Evolutionary conservation across 1,140 invertebrate genomes (phyloP), one percentile per base, ranked within the genome.

Genomic region (Dinoponera quadriceps): DNA sequence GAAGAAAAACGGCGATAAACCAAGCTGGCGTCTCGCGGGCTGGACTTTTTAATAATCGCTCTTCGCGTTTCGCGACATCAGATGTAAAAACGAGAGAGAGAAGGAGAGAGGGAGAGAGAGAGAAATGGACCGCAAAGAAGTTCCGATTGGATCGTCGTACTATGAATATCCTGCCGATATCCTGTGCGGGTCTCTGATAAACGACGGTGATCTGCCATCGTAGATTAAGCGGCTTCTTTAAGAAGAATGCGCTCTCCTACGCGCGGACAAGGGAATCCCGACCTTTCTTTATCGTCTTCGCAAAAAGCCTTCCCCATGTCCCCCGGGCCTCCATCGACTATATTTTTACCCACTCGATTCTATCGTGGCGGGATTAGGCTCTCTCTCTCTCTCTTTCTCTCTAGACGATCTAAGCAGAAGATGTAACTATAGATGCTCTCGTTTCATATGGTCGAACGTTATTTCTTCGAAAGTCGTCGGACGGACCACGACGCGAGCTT

Each of bases 221-320:
- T 27, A 38, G 62, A 66, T 66, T 38, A 51, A 66, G 27, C 62
- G 57, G 27, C 74, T 20, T 27, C 54, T 54, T 68, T 77, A 38
- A 77, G 29, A 77, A 49, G 29, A 54, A 66, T 20, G 14, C 14
- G 14, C 22, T 57, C 9, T 44, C 20, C n/a, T 25, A 2, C 73
- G 11, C 20, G 22, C 14, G 66, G 22, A 68, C 16, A n/a, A 38
- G 33, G 51, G 44, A 51, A 3, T n/a, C 29, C 20, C 29, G 5
- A 1, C 7, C n/a, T 38, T 66, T 33, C 44, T 57, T 77, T 68
- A 27, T 54, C 20, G 4, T 51, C 14, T 49, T 16, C n/a, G 11
- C 29, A 22, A 77, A 66, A 38, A 77, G 20, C 11, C n/a, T n/a
- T n/a, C n/a, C n/a, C n/a, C n/a, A n/a, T n/a, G n/a, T n/a, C 38